Evolutionary conservation across 2,888 invertebrate species (phyloP), one percentile per base, ranked within the genome.

Genomic region (Cantharis rufa): DNA sequence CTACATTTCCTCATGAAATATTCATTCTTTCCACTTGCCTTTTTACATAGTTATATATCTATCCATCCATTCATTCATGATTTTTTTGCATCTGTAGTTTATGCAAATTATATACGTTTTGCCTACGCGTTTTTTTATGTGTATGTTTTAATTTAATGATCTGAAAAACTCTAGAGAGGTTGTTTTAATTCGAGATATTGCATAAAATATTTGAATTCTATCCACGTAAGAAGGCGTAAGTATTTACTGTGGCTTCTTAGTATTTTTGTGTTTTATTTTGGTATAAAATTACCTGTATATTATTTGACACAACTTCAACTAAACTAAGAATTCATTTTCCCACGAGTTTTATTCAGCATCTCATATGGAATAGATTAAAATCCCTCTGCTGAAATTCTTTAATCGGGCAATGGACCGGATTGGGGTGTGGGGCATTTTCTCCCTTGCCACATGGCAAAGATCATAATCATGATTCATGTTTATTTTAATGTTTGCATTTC

Each of bases 301-400:
- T 48, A 48, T 48, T 48, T 48, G 48, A n/a, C 48, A 48, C n/a
- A 48, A n/a, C 48, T n/a, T 48, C 48, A n/a, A 48, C 48, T 48
- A 48, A n/a, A 48, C 48, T 48, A 48, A n/a, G 63, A 61, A 62
- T 70, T 62, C 18, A 71, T 71, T 66, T 75, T 75, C 75, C 75
- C 75, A 75, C 75, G 75, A 71, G 68, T 21, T 75, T 74, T 71
- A 71, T 27, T 48, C 74, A 70, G 74, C 70, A 61, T 70, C 75
- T 15, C 27, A 18, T 70, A 11, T 11, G 15, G 21, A 24, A 48
- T 62, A 27, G 69, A 32, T 18, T 32, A 15, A 28, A 16, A 10
- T 69, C 69, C 69, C 69, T 24, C 24, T 69, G 4, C 62, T 73
- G 24, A 69, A 73, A 62, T 32, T 69, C 61, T 76, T 76, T 69